Percentiles rank a stretch among this genome's conserved stretches.
phyloP scores from a whole-genome alignment of 2,797 vertebrate genomes.

The Phoxinus dragarum region DNA sequence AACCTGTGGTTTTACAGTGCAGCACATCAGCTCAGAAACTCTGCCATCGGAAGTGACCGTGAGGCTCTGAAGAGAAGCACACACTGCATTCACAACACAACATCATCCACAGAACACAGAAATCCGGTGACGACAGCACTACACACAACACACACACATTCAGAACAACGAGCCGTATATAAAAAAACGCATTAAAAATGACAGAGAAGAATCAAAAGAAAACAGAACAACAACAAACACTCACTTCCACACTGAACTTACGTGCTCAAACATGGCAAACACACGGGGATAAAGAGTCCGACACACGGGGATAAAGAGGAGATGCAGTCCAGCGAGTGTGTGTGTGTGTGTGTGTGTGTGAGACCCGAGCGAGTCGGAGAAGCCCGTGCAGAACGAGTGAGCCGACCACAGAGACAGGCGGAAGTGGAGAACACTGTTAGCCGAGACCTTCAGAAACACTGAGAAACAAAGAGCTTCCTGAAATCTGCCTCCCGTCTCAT shows the following conservation, averaged over 20 bases:
- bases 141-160: not conserved
- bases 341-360: no score
- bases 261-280: not conserved
- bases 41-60: not conserved
- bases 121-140: not conserved
- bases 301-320: no score
- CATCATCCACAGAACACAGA: not conserved
- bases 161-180: not conserved
- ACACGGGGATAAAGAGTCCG: no score
- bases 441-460: not conserved
- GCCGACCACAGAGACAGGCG: conserved; percentile 54
- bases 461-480: conserved; percentile 59
- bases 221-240: not conserved
- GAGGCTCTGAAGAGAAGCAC: not conserved
- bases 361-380: not conserved
- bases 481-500: conserved; percentile 38
- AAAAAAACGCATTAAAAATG: not conserved
- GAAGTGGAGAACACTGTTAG: conserved; percentile 63
- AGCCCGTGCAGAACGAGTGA: conserved; percentile 51
- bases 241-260: conserved; percentile 37
- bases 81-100: not conserved
- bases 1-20: not conserved
- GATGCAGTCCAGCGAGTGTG: not conserved
- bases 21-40: not conserved
- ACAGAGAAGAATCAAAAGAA: not conserved